These are phyloP conservation scores for Polyommatus icarus DNA, from an alignment of 2,888 invertebrate species.

Conservation along the genomic window DNA sequence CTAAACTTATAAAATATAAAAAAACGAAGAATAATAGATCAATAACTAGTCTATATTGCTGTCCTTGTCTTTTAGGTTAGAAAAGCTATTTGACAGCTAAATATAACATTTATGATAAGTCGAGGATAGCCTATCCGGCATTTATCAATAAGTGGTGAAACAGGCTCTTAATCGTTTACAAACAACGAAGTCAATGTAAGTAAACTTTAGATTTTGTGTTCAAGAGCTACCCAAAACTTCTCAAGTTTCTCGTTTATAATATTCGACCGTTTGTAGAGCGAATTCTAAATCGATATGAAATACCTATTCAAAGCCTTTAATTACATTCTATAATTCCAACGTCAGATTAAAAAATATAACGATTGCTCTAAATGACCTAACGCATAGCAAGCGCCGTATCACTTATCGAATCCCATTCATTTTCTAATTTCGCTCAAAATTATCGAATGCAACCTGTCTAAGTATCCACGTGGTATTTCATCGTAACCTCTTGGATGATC, in stretches of 20 bases:
- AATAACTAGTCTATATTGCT: too few species aligned
- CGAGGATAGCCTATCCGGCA: too few species aligned
- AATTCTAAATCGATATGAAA: neutral
- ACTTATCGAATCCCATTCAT: neutral
- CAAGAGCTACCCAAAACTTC: neutral
- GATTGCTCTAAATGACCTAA: neutral
- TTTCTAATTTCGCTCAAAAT: neutral
- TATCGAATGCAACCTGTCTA: neutral
- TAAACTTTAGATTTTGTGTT: neutral
- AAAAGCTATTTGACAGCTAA: too few species aligned
- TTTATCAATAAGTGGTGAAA: too few species aligned
- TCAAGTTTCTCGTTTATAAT: neutral
- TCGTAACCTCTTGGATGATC: slow-evolving; percentile 46
- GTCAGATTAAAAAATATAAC: neutral
- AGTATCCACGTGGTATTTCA: slow-evolving; percentile 43
- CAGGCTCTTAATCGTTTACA: too few species aligned
- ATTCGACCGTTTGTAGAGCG: neutral
- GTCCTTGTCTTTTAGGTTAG: too few species aligned
- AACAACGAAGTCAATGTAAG: too few species aligned
- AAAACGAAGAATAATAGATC: neutral
- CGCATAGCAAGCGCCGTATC: neutral
- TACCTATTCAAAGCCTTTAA: neutral
- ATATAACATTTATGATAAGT: too few species aligned
- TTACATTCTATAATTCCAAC: neutral
- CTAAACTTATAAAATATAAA: neutral